These are phyloP conservation scores for Hestina assimilis DNA, from an alignment of 1,140 invertebrate genomes.

Conservation along the genomic window DNA sequence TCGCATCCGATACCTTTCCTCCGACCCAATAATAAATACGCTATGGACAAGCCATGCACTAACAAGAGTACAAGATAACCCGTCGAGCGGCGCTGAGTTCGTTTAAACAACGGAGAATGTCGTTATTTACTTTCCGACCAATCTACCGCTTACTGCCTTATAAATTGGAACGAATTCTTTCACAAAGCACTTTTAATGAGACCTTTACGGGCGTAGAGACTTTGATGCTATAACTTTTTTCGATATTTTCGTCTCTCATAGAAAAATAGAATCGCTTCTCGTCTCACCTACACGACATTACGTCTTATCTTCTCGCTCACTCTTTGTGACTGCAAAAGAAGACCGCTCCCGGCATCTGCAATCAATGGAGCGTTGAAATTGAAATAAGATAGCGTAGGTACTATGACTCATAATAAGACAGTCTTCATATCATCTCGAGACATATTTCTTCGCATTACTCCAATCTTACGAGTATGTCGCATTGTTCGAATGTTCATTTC, in stretches of 20 bases:
- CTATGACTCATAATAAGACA: constrained; percentile 55
- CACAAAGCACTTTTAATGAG: constrained; percentile 75
- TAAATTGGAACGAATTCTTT: constrained; percentile 70
- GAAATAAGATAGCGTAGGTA: constrained; percentile 69
- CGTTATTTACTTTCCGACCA: constrained; percentile 65
- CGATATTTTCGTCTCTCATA: constrained; percentile 66
- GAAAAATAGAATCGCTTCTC: constrained; percentile 51
- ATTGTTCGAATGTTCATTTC: not conserved
- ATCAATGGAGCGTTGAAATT: constrained; percentile 75
- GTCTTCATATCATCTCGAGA: constrained; percentile 34
- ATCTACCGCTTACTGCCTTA: constrained; percentile 62
- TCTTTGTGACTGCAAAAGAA: constrained; percentile 52
- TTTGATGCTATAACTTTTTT: constrained; percentile 75
- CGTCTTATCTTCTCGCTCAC: constrained; percentile 39
- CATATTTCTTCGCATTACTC: constrained; percentile 14
- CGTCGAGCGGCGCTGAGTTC: constrained; percentile 25
- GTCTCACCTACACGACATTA: constrained; percentile 23
- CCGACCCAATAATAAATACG: constrained; percentile 21
- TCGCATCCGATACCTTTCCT: constrained; percentile 19
- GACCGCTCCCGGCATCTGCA: constrained; percentile 61
- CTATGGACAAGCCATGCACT: constrained; percentile 19
- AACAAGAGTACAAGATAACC: constrained; percentile 26
- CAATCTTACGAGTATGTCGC: constrained; percentile 1
- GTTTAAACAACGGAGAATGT: constrained; percentile 58
- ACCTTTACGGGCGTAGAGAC: constrained; percentile 60